Evolutionary conservation across 2,888 invertebrate genomes (phyloP).

Genomic region (Lycophotia porphyrea): DNA sequence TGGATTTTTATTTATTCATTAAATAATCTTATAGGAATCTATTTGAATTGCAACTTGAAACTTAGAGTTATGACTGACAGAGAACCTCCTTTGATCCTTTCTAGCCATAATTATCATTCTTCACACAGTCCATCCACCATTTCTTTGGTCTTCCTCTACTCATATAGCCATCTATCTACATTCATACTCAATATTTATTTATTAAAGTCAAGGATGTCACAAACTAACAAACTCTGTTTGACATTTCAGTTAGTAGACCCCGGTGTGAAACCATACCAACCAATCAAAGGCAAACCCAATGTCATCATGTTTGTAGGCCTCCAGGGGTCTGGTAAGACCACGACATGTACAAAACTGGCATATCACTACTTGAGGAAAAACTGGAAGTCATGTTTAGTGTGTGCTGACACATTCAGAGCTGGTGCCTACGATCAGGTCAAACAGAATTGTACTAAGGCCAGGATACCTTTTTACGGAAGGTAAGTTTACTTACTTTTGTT

Average conservation of each 20-base stretch:
- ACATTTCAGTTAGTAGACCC: slow-evolving; percentile 96
- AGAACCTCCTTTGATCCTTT: too few species aligned
- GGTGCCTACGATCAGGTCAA: slow-evolving; percentile 99
- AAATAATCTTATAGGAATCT: background rate
- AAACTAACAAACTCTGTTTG: background rate
- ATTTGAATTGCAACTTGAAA: slow-evolving; percentile 2
- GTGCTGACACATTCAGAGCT: slow-evolving; percentile 99
- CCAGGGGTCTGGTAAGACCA: slow-evolving; percentile 99
- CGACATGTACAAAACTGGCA: slow-evolving; percentile 99
- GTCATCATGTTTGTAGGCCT: slow-evolving; percentile 99
- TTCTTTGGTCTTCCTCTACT: too few species aligned
- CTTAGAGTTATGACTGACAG: background rate
- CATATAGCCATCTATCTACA: too few species aligned
- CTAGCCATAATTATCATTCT: too few species aligned
- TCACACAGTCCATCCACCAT: too few species aligned
- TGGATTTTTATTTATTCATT: background rate
- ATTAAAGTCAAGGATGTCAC: background rate
- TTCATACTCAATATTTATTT: too few species aligned
- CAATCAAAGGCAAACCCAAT: slow-evolving; percentile 98
- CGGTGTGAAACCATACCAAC: slow-evolving; percentile 98
- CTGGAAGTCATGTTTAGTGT: slow-evolving; percentile 99
- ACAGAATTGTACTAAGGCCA: slow-evolving; percentile 99
- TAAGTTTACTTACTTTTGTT: slow-evolving; percentile 75
- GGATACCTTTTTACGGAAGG: slow-evolving; percentile 99
- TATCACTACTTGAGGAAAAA: slow-evolving; percentile 99